These are phyloP conservation scores for Pecten maximus DNA, from an alignment of 2,888 invertebrate species.

Conservation along the genomic window DNA sequence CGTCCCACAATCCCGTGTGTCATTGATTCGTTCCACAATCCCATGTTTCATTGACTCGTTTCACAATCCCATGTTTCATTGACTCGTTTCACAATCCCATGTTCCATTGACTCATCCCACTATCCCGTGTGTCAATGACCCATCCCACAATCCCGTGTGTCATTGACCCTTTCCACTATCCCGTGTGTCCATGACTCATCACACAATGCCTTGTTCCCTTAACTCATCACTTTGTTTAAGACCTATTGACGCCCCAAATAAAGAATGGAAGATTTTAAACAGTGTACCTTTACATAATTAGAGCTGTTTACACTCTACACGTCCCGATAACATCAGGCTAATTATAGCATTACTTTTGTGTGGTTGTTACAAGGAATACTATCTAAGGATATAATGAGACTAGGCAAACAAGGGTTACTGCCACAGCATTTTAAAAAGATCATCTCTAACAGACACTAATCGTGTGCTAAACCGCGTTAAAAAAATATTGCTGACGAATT, in stretches of 20 bases:
- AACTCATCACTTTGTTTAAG: neutral
- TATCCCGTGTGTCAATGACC: too few species aligned
- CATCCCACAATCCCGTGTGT: neutral
- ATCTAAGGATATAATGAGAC: neutral
- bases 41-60: too few species aligned
- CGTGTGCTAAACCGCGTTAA: neutral
- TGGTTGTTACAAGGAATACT: neutral
- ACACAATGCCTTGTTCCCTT: too few species aligned
- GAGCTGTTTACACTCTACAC: neutral
- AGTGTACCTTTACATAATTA: neutral
- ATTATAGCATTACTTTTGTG: conserved; percentile 22
- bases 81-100: too few species aligned
- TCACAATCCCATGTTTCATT: too few species aligned
- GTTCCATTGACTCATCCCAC: neutral
- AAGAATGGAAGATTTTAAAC: neutral
- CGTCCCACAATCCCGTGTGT: too few species aligned
- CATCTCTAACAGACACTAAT: neutral
- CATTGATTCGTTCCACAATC: too few species aligned
- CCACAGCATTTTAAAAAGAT: neutral
- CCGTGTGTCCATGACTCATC: too few species aligned
- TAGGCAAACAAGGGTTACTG: neutral
- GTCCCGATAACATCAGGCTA: neutral
- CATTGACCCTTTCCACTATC: too few species aligned
- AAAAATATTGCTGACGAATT: neutral
- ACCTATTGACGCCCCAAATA: neutral